phyloP scores from a whole-genome alignment of 2,797 vertebrate species.

The Ctenochaetus hawaiiensis region DNA sequence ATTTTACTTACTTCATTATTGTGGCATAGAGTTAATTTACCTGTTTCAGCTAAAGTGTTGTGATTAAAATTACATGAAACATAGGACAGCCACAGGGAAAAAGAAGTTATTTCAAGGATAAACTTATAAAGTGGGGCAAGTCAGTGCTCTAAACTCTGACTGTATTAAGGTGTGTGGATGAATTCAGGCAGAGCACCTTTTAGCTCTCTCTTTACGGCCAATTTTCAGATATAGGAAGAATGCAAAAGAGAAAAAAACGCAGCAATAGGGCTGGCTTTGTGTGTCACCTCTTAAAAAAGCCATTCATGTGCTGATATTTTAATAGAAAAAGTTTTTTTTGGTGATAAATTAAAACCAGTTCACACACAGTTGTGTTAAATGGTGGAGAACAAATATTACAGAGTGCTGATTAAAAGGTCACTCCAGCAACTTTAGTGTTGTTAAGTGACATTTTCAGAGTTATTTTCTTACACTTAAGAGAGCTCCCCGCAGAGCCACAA shows the following conservation, averaged over 20 bases:
- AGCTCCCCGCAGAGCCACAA: slow-evolving; percentile 10
- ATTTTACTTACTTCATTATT: background rate
- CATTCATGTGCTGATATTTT: background rate
- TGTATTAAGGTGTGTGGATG: too few species aligned
- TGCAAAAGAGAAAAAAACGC: too few species aligned
- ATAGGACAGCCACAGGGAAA: background rate
- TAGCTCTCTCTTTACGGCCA: background rate
- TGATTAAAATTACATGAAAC: too few species aligned
- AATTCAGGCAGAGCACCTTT: too few species aligned
- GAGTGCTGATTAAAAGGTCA: slow-evolving; percentile 22
- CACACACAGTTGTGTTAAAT: background rate
- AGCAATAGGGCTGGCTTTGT: too few species aligned
- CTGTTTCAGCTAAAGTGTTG: too few species aligned
- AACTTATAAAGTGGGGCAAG: too few species aligned
- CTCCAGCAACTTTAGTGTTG: background rate
- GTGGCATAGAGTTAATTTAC: background rate
- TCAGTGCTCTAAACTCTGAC: too few species aligned
- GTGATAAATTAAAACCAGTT: background rate
- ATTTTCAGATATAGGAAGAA: background rate
- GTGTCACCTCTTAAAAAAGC: background rate
- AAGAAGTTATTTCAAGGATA: background rate
- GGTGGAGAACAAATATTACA: background rate
- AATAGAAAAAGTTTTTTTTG: background rate
- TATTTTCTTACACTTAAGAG: background rate
- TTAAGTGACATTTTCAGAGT: background rate